Conservation (phyloP, 2,888 invertebrate genomes). For the Eudasyphora cyanicolor region DNA sequence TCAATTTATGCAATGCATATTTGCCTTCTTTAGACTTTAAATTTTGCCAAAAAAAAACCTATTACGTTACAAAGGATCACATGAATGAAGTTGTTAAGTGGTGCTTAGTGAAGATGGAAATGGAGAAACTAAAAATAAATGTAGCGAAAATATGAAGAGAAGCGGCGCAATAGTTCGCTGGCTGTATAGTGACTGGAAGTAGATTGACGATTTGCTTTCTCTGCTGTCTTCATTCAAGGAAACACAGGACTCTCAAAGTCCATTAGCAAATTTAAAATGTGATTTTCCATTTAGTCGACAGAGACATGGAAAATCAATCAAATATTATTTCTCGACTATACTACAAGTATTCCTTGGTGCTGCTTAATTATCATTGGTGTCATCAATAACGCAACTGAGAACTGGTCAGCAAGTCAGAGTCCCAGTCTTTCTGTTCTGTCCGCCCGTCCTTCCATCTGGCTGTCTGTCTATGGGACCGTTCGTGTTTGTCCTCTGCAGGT, state of each 20-base stretch:
- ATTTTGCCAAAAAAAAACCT: constrained; percentile 2
- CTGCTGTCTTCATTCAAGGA: neutral
- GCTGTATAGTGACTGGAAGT: neutral
- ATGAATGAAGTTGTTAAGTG: constrained; percentile 56
- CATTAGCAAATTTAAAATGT: constrained; percentile 12
- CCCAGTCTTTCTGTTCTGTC: no score
- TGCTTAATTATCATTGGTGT: constrained; percentile 53
- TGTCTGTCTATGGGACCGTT: no score
- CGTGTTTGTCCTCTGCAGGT: neutral
- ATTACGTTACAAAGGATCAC: neutral
- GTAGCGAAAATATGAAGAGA: constrained; percentile 37
- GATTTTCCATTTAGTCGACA: neutral
- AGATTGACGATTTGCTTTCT: no score
- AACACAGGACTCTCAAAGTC: neutral
- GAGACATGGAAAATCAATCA: constrained; percentile 23
- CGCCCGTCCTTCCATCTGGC: neutral
- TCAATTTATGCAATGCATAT: constrained; percentile 42
- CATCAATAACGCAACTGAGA: constrained; percentile 43
- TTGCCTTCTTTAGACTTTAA: constrained; percentile 42
- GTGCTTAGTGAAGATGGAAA: constrained; percentile 42
- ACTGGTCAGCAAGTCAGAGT: neutral
- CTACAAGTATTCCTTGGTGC: neutral
- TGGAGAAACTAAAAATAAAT: constrained; percentile 52
- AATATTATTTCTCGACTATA: neutral
- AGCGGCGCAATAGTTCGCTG: neutral